Evolutionary conservation across 1,140 invertebrate genomes (phyloP).

Genomic region (Odontomachus brunneus): DNA sequence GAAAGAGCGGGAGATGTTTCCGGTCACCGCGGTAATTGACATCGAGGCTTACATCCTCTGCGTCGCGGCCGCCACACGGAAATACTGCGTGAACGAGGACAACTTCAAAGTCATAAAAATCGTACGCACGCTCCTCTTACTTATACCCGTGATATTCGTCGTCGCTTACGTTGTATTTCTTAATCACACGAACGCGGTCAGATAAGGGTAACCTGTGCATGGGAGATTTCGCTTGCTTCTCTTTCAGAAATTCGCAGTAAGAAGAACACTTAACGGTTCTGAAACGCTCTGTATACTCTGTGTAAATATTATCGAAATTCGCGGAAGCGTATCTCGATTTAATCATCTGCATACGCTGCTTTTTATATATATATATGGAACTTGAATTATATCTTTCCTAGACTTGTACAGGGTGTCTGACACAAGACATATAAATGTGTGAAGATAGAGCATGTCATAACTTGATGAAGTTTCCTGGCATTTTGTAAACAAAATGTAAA

Average conservation of each 20-base stretch:
- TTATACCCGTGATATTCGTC: constrained; percentile 15
- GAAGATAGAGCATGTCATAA: too few relatives aligned
- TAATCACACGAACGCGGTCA: background rate
- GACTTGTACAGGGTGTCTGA: too few relatives aligned
- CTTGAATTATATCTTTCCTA: background rate
- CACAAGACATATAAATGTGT: too few relatives aligned
- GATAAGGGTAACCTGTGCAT: background rate
- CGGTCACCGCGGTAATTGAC: constrained; percentile 74
- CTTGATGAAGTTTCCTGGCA: too few relatives aligned
- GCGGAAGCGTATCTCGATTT: too few relatives aligned
- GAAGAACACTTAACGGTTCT: background rate
- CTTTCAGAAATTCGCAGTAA: background rate
- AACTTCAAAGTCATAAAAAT: constrained; percentile 71
- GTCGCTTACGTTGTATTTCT: constrained; percentile 30
- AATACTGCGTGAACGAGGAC: constrained; percentile 75
- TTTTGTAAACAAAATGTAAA: too few relatives aligned
- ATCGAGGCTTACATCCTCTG: constrained; percentile 79
- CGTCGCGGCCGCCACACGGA: constrained; percentile 73
- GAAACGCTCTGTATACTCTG: background rate
- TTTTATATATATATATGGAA: too few relatives aligned
- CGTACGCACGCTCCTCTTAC: constrained; percentile 61
- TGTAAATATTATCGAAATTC: background rate
- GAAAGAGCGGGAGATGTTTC: constrained; percentile 74
- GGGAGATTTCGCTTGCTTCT: background rate
- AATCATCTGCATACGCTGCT: too few relatives aligned